Evolutionary conservation across 2,888 invertebrate genomes (phyloP).

Genomic region (Cephonodes hylas): DNA sequence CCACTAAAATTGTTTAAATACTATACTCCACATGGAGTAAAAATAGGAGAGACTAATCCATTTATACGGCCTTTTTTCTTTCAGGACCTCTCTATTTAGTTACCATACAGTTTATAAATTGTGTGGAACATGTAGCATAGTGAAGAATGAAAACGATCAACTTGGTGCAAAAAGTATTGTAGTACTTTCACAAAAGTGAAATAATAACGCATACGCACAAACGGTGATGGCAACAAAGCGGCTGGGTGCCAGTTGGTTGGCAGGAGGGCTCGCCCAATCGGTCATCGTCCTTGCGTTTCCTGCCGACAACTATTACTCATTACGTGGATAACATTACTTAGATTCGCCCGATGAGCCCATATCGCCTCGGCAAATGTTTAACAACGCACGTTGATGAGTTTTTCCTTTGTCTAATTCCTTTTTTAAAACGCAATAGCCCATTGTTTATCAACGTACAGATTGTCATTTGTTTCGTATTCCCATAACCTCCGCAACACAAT

Average conservation of each 20-base stretch:
- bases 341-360: conserved; percentile 36
- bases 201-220: not conserved
- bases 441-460: not conserved
- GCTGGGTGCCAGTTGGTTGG: conserved; percentile 23
- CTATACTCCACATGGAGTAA: too few species aligned
- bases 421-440: not conserved
- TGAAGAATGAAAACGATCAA: not conserved
- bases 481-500: not conserved
- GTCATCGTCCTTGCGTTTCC: conserved; percentile 59
- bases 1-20: too few species aligned
- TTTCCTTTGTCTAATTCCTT: not conserved
- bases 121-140: too few species aligned
- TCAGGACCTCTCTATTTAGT: too few species aligned
- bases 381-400: conserved; percentile 4
- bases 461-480: not conserved
- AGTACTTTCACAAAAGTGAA: conserved; percentile 4
- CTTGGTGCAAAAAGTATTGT: not conserved
- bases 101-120: too few species aligned
- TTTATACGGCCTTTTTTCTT: too few species aligned
- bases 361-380: conserved; percentile 18
- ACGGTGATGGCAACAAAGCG: conserved; percentile 31
- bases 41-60: too few species aligned
- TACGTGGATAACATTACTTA: conserved; percentile 30
- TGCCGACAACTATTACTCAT: conserved; percentile 52
- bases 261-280: conserved; percentile 47